Evolutionary conservation across 2,797 vertebrate species (phyloP), one percentile per base, ranked within the genome.

Genomic region (Chaetodon trifasciatus): DNA sequence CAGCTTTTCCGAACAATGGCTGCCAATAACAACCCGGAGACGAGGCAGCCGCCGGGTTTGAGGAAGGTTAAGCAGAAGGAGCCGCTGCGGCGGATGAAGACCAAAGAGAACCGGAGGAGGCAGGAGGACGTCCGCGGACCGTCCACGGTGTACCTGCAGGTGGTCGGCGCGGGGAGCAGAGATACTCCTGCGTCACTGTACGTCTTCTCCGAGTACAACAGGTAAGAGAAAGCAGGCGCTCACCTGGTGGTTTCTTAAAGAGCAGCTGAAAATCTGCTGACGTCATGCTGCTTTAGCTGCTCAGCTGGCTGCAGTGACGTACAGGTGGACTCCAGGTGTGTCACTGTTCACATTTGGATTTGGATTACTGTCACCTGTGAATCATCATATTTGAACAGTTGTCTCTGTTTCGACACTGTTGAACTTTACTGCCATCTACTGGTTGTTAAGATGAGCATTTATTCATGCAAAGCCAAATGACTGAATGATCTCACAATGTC

Each of bases 201-300:
- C 2, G 95, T 99, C 0, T 98, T 98, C 93, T 98, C 98, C 0
- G 97, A 99, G 61, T 97, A 85, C 76, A 98, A 98, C 96, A 95
- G 98, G 98, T 98, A 56, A 49, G 0, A 6, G 28, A 32, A 32
- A 32, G 28, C 28, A 32, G 28, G 28, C 3, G 4, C 28, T 32
- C 28, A 32, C 28, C 28, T 32, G 15, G 11, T 61, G 10, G 32
- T 23, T 40, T 61, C 3, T 16, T 42, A 15, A 61, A 42, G 37
- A 42, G 19, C 17, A 57, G 1, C 16, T 57, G 5, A 16, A 28
- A 32, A 21, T 63, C 16, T 63, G 3, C 40, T 46, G 61, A 46
- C 61, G 40, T 46, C 40, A 8, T 17, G 61, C 17, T n/a, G 40
- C 23, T 46, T 15, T 16, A 40, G 13, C 56, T 19, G 10, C 2